Evolutionary conservation across 2,113 vertebrate species (phyloP).

Genomic region (Turdus rufiventris): DNA sequence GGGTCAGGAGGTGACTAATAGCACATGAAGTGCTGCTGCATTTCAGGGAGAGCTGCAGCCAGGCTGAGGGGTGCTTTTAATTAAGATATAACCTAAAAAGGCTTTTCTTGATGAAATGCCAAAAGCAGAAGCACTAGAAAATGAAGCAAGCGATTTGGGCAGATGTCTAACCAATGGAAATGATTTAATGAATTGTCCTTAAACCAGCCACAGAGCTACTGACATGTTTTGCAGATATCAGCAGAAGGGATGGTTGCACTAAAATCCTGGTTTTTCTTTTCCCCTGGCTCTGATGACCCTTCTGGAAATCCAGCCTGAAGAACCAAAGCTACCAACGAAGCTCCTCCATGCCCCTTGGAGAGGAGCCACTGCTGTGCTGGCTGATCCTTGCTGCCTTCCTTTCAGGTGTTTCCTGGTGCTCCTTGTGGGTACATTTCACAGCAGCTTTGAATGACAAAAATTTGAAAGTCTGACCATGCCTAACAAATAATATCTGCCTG

Average conservation of each 20-base stretch:
- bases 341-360: neutral
- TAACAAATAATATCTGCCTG: neutral
- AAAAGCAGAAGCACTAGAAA: neutral
- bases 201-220: neutral
- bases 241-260: neutral
- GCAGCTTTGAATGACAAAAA: neutral
- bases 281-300: neutral
- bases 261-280: neutral
- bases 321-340: neutral
- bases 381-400: neutral
- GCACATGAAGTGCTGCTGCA: neutral
- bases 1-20: neutral
- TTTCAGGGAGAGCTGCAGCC: neutral
- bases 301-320: neutral
- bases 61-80: neutral
- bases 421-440: neutral
- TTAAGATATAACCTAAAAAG: neutral
- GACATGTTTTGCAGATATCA: neutral
- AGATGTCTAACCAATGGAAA: neutral
- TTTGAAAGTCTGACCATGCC: neutral
- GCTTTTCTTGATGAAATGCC: neutral
- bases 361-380: neutral
- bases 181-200: neutral
- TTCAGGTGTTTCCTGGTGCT: neutral
- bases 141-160: neutral